phyloP scores from a whole-genome alignment of 2,888 invertebrate species.

The Drosophila ustulata region DNA sequence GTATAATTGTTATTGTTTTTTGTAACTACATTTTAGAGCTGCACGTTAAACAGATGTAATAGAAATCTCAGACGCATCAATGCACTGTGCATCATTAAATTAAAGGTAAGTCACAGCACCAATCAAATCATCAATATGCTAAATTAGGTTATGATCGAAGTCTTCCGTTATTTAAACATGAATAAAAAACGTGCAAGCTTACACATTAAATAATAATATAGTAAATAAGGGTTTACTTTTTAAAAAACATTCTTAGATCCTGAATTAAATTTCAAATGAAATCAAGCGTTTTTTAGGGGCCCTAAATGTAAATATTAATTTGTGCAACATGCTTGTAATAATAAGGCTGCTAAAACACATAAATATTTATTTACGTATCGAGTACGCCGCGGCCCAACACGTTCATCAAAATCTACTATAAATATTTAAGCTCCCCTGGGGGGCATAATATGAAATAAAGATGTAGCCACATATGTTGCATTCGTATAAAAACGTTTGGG shows the following conservation, averaged over 20 bases:
- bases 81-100: slow-evolving; percentile 1
- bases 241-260: no score
- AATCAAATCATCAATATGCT: background rate
- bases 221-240: no score
- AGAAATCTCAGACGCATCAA: slow-evolving; percentile 9
- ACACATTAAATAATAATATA: no score
- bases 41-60: background rate
- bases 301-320: no score
- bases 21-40: slow-evolving; percentile 36
- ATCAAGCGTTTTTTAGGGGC: no score
- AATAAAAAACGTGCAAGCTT: no score
- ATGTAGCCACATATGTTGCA: slow-evolving; percentile 4
- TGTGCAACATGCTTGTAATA: background rate
- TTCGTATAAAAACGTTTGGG: slow-evolving; percentile 6
- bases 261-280: no score
- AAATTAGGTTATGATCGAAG: slow-evolving; percentile 21
- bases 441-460: slow-evolving; percentile 22
- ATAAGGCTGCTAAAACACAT: slow-evolving; percentile 10
- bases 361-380: background rate
- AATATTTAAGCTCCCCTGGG: slow-evolving; percentile 20
- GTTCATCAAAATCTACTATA: slow-evolving; percentile 21
- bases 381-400: slow-evolving; percentile 1
- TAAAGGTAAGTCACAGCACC: slow-evolving; percentile 28
- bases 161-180: background rate
- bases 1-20: slow-evolving; percentile 40